Evolutionary conservation across 1,140 invertebrate species (phyloP), one percentile per base, ranked within the genome.

Genomic region (Brachionus rotundiformis): DNA sequence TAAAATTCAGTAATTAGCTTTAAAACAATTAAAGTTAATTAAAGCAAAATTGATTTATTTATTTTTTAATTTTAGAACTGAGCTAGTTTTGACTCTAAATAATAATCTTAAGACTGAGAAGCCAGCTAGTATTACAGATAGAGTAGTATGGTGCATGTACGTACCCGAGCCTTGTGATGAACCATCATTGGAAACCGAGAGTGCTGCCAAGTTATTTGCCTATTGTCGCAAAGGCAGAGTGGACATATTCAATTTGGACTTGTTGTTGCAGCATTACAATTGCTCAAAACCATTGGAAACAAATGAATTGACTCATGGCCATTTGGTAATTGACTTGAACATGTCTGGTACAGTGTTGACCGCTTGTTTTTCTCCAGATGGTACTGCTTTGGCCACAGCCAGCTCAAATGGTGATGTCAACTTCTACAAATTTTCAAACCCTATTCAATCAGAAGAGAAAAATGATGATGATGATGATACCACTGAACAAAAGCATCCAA

Each of bases 71-170:
- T 29, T 29, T 47, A 47, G 47, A 54, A 39, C 29, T 36, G 25
- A 54, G n/a, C 49, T 81, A 49, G 31, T 81, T 31, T 27, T 81
- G 10, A 19, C 61, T 39, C 5, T 63, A 13, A 47, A 27, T 41
- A n/a, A 27, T 2, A 68, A 31, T 79, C 19, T 39, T 16, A 68
- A 68, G 47, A 16, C 59, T 63, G 76, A 59, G 11, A 59, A 54
- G 29, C 63, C 63, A 39, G 63, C 16, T 0, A 79, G 29, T 39
- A n/a, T 39, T 11, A 19, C 29, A 2, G 59, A 63, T 13, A 88
- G 92, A 77, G 90, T 94, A 2, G 93, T 95, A 83, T 98, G 95
- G 95, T 96, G 95, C 87, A 94, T 94, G 0, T 97, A 92, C 88
- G 92, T 96, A 82, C 92, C 93, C 0, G 91, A 90, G 59, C 90